Base-by-base conservation (phyloP, 2,888 invertebrate genomes). In the Acrobasis suavella region DNA sequence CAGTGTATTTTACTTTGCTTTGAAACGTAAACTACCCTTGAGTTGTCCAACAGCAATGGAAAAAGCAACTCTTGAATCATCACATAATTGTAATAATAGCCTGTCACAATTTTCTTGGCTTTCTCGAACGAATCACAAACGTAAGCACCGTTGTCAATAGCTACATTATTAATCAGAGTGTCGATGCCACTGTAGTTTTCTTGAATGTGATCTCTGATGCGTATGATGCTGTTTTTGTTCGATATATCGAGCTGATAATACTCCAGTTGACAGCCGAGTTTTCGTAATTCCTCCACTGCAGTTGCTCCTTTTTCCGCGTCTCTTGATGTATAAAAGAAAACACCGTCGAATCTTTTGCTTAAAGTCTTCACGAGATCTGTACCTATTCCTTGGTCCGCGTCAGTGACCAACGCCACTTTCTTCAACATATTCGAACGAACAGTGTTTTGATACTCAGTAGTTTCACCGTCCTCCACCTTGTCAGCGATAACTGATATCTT, bases 111-210 rank as follows among this genome's bases (percentile, higher is more conserved):
- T 61, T 92, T 89, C 71, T 93, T 91, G 2, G 95, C 95, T 85
- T 67, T 58, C 5, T 65, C 65, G 37, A 62, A 62, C 1, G 62
- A 22, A 52, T 62, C 63, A 61, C 93, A 93, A 75, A 88, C 38
- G 10, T 32, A 5, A 0, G 49, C 50, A 2, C 54, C 62, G 94
- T 9, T 93, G 93, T 70, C 94, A 14, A 72, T 94, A 1, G 92
- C 95, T 54, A 95, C 95, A 82, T 96, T 96, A 77, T 95, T 96
- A 14, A 96, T 90, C n/a, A 96, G 82, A 12, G 95, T 80, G 79
- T 96, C 95, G 9, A 96, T 76, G 0, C 95, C 95, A 16, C 93
- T 94, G 74, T 95, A 86, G 15, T 86, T 91, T 12, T 82, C 75
- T 67, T 91, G 78, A 14, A 96, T 74, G 70, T 91, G 89, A 63